phyloP scores from a whole-genome alignment of 2,797 vertebrate genomes.

The Mormyrops attenuatus region DNA sequence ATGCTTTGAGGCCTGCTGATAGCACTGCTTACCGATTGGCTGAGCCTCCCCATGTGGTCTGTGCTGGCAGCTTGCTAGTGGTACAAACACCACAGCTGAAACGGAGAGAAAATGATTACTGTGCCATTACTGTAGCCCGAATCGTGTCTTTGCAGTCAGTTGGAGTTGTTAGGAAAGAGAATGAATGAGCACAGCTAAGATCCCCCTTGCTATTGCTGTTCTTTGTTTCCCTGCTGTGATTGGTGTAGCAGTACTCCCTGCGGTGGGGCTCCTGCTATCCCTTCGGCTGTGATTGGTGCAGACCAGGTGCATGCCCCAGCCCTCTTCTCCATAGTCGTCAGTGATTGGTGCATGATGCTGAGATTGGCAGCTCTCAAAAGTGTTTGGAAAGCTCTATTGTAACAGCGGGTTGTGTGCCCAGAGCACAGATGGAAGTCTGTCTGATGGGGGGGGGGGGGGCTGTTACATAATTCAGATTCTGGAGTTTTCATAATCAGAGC shows the following conservation, averaged over 20 bases:
- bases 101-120: conserved; percentile 8
- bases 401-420: conserved; percentile 19
- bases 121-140: not conserved
- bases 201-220: not conserved
- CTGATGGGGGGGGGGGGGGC: not conserved
- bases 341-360: conserved; percentile 6
- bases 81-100: not conserved
- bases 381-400: conserved; percentile 7
- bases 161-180: conserved; percentile 2
- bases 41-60: conserved; percentile 1
- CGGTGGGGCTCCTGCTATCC: not conserved
- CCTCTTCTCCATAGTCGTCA: not conserved
- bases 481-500: conserved; percentile 15
- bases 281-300: conserved; percentile 4
- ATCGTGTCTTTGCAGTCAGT: not conserved
- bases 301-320: not conserved
- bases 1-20: not conserved
- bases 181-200: conserved; percentile 18
- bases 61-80: not conserved
- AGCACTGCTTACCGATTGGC: not conserved
- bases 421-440: conserved; percentile 20
- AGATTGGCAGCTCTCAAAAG: conserved; percentile 5
- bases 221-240: conserved; percentile 5
- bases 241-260: not conserved
- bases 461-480: conserved; percentile 18